Evolutionary conservation across 2,888 invertebrate species (phyloP).

Genomic region (Napeogenes inachia): DNA sequence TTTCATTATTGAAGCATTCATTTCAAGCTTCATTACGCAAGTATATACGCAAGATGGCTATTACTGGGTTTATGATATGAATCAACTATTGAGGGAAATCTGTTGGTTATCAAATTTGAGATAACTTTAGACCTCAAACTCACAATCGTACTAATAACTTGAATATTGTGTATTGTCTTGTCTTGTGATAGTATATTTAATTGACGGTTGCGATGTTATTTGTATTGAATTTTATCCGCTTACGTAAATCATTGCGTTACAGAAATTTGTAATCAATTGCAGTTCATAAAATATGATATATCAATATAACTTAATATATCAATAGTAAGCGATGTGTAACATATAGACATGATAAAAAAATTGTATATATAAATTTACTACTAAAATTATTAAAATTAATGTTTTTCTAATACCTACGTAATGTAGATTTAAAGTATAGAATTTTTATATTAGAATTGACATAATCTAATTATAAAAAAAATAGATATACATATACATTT

Average conservation of each 20-base stretch:
- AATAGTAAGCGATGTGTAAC: background rate
- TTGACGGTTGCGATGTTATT: background rate
- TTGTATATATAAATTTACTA: background rate
- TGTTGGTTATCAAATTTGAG: no score
- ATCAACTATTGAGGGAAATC: background rate
- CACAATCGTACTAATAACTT: background rate
- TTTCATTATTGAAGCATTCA: constrained; percentile 4
- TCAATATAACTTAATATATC: constrained; percentile 1
- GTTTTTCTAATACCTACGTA: no score
- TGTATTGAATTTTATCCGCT: constrained; percentile 9
- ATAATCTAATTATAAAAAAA: no score
- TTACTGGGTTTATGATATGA: background rate
- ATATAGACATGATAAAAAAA: background rate
- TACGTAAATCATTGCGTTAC: constrained; percentile 20
- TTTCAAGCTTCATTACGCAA: background rate
- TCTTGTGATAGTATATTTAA: background rate
- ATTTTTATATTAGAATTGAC: no score
- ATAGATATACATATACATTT: no score
- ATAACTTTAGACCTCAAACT: no score
- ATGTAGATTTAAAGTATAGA: no score
- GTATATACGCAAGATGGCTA: background rate
- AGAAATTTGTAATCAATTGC: constrained; percentile 16
- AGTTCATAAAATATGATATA: constrained; percentile 11
- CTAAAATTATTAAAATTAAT: no score
- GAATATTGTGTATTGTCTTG: background rate